phyloP scores from a whole-genome alignment of 1,140 invertebrate species.

The Manduca sexta region DNA sequence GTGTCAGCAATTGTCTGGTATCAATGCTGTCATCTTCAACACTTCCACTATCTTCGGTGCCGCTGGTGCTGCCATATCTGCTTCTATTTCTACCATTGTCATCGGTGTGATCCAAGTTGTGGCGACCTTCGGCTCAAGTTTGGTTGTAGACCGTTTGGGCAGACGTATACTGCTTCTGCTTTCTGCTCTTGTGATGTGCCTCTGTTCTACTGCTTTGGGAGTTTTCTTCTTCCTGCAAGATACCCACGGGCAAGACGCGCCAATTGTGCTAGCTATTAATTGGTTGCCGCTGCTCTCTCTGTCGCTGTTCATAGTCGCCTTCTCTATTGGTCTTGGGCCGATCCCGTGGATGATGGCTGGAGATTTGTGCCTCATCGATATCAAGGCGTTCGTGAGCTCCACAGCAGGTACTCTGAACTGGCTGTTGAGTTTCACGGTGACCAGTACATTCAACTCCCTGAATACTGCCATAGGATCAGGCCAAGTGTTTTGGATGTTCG shows the following conservation, averaged over 20 bases:
- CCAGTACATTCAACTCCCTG: constrained; percentile 82
- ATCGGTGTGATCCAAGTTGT: constrained; percentile 86
- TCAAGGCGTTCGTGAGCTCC: constrained; percentile 83
- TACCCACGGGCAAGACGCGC: constrained; percentile 60
- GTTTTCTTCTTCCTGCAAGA: constrained; percentile 78
- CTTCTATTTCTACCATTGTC: constrained; percentile 78
- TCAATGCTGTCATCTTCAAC: constrained; percentile 91
- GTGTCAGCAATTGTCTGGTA: constrained; percentile 89
- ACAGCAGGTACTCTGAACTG: constrained; percentile 85
- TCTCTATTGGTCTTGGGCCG: constrained; percentile 85
- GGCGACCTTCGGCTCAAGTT: constrained; percentile 79
- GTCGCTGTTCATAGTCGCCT: constrained; percentile 84
- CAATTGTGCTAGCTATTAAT: constrained; percentile 70
- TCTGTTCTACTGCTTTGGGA: constrained; percentile 76
- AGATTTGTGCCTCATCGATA: constrained; percentile 81
- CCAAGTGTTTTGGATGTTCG: constrained; percentile 87
- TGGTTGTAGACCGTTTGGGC: constrained; percentile 86
- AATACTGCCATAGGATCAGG: constrained; percentile 73
- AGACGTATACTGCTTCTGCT: constrained; percentile 80
- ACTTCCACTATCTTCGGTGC: constrained; percentile 80
- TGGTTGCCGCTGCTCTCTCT: constrained; percentile 83
- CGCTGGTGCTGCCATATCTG: constrained; percentile 74
- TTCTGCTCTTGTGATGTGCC: constrained; percentile 77
- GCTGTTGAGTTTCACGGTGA: constrained; percentile 86
- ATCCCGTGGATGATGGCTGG: constrained; percentile 88